Evolutionary conservation across 2,113 vertebrate genomes (phyloP), one percentile per base, ranked within the genome.

Genomic region (Gracilinanus agilis): DNA sequence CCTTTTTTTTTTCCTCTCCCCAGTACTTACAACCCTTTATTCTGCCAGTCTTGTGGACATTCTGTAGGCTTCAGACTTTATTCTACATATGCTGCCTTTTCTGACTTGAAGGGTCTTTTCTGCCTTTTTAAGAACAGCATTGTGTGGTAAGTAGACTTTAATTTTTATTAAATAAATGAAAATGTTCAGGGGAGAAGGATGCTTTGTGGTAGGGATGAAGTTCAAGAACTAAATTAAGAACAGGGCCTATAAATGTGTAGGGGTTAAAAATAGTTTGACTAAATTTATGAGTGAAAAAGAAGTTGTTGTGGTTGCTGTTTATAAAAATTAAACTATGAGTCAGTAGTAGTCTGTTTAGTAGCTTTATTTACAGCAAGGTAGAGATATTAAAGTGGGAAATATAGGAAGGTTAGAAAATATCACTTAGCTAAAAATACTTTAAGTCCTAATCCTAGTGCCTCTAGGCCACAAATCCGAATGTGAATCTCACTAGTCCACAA

Each of bases 61-160:
- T 3, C 44, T 0, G 94, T 99, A 94, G 99, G 99, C 27, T 98
- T 98, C 91, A 97, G 98, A 29, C 97, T 99, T 34, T 97, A 99
- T 54, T 99, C 99, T 0, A 96, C 99, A 2, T 96, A 98, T n/a
- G 92, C 97, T 7, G 61, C 96, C n/a, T 75, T 99, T 95, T 98
- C 98, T 0, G 16, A 44, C n/a, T 96, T 99, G 44, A 98, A 99
- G 96, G 99, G 98, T 94, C 92, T 99, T 89, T 99, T 99, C 96
- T 99, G 99, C 95, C 99, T 99, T 94, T 97, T 98, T 95, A 99
- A 99, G 98, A 96, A 99, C 53, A 98, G 96, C 89, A 98, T 99
- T 92, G 90, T 97, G 11, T 99, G 99, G 99, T 99, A 95, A 99
- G 99, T 96, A 29, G 34, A 40, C 1, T 34, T 8, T n/a, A 34